These are phyloP conservation scores for Falco naumanni DNA, from an alignment of 2,797 vertebrate genomes.

Conservation along the genomic window DNA sequence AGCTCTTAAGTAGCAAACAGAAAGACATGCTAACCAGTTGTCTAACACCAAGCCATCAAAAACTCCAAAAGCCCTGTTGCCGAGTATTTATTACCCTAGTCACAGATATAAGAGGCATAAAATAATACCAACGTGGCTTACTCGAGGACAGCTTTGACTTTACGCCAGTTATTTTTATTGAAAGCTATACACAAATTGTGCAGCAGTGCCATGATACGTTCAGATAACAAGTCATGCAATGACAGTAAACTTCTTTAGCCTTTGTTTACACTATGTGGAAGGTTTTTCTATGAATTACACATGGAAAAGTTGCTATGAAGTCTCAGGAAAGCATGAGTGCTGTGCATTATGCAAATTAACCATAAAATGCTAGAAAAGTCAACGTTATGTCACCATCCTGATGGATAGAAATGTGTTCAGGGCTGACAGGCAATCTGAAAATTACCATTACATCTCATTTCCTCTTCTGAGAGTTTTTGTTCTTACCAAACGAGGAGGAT, in stretches of 20 bases:
- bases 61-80: not conserved
- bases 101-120: not conserved
- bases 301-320: not conserved
- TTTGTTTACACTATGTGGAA: not conserved
- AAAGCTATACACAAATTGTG: not conserved
- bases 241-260: not conserved
- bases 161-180: not conserved
- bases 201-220: not conserved
- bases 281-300: not conserved
- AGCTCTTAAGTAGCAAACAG: not conserved
- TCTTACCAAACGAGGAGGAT: constrained; percentile 36
- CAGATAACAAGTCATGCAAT: not conserved
- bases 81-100: not conserved
- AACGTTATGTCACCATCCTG: constrained; percentile 51
- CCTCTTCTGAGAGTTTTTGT: constrained; percentile 44
- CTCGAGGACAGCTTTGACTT: not conserved
- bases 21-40: not conserved
- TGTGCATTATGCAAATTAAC: constrained; percentile 64
- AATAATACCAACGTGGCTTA: not conserved
- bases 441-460: constrained; percentile 72
- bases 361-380: constrained; percentile 23
- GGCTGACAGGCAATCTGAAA: constrained; percentile 74
- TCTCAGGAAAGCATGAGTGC: not conserved
- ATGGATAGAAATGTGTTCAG: constrained; percentile 69
- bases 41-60: not conserved